Conservation (phyloP, 2,888 invertebrate genomes). For the Rhagonycha lutea region DNA sequence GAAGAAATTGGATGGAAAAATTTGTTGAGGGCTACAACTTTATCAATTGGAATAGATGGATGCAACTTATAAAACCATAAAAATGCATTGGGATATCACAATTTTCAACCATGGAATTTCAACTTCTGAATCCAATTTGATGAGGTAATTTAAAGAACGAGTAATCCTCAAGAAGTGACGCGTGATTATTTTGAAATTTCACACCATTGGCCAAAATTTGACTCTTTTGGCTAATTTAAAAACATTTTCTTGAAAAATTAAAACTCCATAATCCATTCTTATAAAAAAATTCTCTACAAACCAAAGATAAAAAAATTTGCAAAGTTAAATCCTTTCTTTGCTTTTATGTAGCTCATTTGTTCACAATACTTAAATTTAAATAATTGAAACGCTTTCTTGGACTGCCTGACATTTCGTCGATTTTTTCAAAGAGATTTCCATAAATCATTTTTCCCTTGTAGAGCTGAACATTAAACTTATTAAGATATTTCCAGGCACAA, state of each 20-base stretch:
- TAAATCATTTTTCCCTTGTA: not conserved
- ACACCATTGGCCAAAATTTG: not conserved
- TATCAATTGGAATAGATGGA: not conserved
- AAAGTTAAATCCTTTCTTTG: not conserved
- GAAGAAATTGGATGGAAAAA: not conserved
- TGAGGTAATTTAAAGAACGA: not conserved
- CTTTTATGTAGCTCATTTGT: not conserved
- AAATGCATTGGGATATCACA: not conserved
- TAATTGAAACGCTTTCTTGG: not conserved
- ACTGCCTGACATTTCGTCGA: not conserved
- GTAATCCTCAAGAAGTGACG: not conserved
- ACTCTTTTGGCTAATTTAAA: not conserved
- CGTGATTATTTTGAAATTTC: not conserved
- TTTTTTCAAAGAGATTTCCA: not conserved
- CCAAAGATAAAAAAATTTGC: not conserved
- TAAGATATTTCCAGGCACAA: not conserved
- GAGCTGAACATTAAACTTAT: not conserved
- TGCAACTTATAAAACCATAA: not conserved
- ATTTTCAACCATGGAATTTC: not conserved
- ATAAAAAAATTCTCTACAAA: not conserved
- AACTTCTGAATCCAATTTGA: not conserved
- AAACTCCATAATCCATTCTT: not conserved
- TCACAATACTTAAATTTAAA: not conserved
- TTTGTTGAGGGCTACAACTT: too few relatives aligned
- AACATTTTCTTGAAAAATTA: not conserved